Evolutionary conservation across 2,888 invertebrate species (phyloP).

Genomic region (Proisotoma minuta): DNA sequence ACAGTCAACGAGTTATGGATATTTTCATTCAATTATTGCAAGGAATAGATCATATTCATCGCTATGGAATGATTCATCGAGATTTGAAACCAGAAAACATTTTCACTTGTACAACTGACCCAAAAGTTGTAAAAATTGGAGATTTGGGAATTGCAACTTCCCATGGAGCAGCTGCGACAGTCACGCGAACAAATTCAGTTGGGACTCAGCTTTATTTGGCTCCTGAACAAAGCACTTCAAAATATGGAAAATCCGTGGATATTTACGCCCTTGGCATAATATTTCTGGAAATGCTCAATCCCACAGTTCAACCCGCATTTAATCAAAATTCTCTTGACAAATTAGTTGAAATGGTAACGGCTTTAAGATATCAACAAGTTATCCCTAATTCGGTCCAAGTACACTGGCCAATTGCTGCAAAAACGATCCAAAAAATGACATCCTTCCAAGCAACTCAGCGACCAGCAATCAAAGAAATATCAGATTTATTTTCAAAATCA

Average conservation of each 20-base stretch:
- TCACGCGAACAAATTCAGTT: neutral
- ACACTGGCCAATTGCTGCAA: neutral
- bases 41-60: neutral
- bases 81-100: constrained; percentile 3
- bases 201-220: constrained; percentile 1
- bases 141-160: constrained; percentile 2
- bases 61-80: neutral
- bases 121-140: too few relatives aligned
- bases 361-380: neutral
- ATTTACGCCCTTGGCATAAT: constrained; percentile 7
- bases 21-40: neutral
- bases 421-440: neutral
- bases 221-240: neutral
- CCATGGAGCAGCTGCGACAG: neutral
- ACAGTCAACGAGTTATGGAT: neutral
- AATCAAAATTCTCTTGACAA: too few relatives aligned
- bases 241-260: neutral
- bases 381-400: neutral
- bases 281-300: neutral
- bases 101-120: too few relatives aligned
- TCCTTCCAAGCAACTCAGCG: neutral
- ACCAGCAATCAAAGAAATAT: neutral
- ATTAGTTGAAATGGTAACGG: neutral
- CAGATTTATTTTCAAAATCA: too few relatives aligned
- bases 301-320: neutral